Conservation (phyloP, 2,888 invertebrate genomes). For the Mesorhabditis spiculigera region DNA sequence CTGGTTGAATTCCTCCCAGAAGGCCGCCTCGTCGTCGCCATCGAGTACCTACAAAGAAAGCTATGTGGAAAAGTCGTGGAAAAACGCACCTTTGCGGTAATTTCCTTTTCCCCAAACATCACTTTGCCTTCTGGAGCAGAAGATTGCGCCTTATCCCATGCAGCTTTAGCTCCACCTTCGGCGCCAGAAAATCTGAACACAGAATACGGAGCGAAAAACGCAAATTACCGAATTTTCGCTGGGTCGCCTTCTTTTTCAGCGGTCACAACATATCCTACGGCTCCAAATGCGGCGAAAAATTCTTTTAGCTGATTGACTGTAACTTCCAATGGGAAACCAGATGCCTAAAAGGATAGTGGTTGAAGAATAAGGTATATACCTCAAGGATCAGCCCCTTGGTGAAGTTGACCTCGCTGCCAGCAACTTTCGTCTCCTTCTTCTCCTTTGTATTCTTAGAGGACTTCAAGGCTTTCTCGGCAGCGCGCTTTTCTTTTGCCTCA, state of each 20-base stretch:
- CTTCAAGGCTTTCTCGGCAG: constrained; percentile 36
- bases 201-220: not conserved
- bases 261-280: constrained; percentile 37
- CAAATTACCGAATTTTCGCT: constrained; percentile 27
- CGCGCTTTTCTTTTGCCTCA: constrained; percentile 29
- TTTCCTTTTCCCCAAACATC: constrained; percentile 31
- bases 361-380: constrained; percentile 18
- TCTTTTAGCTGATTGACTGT: constrained; percentile 67
- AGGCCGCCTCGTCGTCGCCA: constrained; percentile 54
- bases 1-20: constrained; percentile 52
- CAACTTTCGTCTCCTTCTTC: constrained; percentile 21
- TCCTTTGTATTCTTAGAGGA: constrained; percentile 33
- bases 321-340: constrained; percentile 30
- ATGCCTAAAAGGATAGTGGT: not conserved
- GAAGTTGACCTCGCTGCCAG: constrained; percentile 28
- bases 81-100: constrained; percentile 22
- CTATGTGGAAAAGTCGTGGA: not conserved
- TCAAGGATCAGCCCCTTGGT: constrained; percentile 50
- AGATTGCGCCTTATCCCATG: constrained; percentile 47
- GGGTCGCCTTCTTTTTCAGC: constrained; percentile 27
- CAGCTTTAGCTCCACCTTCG: constrained; percentile 41
- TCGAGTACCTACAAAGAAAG: constrained; percentile 29
- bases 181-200: constrained; percentile 1
- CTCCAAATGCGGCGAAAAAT: constrained; percentile 72
- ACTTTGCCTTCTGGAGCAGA: constrained; percentile 48